A percentile compares a stretch with the other conserved stretches of the same genome.
Conservation (phyloP, 2,797 vertebrate genomes). For the Sparidentex hasta region DNA sequence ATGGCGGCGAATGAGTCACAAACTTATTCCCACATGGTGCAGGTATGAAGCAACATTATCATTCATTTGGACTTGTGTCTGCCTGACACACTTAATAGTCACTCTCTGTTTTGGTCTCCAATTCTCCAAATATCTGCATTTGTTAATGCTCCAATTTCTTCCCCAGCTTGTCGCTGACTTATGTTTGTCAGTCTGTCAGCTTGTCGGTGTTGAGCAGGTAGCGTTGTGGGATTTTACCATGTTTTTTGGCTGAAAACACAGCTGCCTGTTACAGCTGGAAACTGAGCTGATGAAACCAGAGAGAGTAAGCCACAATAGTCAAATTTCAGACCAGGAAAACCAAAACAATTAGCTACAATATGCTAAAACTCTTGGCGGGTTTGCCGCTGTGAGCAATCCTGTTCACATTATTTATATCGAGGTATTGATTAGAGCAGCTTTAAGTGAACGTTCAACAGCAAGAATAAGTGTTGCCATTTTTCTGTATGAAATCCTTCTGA, state of each 20-base stretch:
- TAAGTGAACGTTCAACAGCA: neutral
- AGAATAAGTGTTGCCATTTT: conserved; percentile 7
- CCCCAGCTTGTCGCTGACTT: neutral
- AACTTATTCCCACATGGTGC: neutral
- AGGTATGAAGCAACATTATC: neutral
- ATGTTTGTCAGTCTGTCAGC: neutral
- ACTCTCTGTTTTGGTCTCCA: neutral
- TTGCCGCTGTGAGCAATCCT: neutral
- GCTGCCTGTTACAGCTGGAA: neutral
- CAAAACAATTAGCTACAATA: neutral
- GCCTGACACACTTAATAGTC: neutral
- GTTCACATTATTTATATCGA: neutral
- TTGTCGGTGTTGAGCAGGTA: neutral
- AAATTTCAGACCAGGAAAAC: neutral
- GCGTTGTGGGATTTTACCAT: neutral
- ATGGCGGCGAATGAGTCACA: neutral
- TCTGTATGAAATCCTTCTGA: neutral
- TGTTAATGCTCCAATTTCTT: neutral
- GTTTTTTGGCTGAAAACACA: neutral
- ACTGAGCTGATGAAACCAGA: neutral
- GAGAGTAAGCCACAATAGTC: neutral
- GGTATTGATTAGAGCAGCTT: conserved; percentile 7
- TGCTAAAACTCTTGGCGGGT: neutral
- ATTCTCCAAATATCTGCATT: neutral
- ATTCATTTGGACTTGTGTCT: neutral